Percentiles rank a stretch among this genome's conserved stretches.
phyloP scores from a whole-genome alignment of 1,140 invertebrate species.

The Parapsyche elsis region DNA sequence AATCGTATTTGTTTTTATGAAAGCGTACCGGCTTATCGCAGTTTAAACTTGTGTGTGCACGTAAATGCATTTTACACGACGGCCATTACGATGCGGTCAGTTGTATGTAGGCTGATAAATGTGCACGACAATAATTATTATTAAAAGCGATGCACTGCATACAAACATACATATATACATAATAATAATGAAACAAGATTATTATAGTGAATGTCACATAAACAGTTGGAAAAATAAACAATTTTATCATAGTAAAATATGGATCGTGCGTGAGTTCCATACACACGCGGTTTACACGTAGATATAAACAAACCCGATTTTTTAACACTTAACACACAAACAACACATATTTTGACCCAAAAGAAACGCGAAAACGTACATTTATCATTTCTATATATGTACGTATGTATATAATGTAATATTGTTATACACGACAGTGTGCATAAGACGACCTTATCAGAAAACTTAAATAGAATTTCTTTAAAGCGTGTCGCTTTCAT shows the following conservation, averaged over 20 bases:
- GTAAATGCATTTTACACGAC: constrained; percentile 14
- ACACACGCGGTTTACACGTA: background rate
- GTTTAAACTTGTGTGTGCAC: background rate
- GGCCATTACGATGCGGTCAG: constrained; percentile 21
- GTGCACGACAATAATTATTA: constrained; percentile 8
- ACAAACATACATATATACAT: background rate
- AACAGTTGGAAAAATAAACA: background rate
- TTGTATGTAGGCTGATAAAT: constrained; percentile 30
- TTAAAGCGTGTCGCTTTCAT: constrained; percentile 8
- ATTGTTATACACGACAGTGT: background rate
- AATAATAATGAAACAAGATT: background rate
- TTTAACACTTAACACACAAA: no score
- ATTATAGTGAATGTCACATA: background rate
- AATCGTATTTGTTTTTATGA: constrained; percentile 21
- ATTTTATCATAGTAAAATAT: background rate
- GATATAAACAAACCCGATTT: no score
- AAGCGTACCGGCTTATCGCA: background rate
- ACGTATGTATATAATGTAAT: background rate
- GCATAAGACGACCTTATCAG: background rate
- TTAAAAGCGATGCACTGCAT: background rate
- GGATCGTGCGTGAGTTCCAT: background rate
- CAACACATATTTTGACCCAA: background rate
- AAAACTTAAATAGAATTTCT: background rate
- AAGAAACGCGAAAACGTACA: background rate
- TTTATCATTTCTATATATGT: background rate